Evolutionary conservation across 2,797 vertebrate genomes (phyloP).

Genomic region (Eleutherodactylus coqui): DNA sequence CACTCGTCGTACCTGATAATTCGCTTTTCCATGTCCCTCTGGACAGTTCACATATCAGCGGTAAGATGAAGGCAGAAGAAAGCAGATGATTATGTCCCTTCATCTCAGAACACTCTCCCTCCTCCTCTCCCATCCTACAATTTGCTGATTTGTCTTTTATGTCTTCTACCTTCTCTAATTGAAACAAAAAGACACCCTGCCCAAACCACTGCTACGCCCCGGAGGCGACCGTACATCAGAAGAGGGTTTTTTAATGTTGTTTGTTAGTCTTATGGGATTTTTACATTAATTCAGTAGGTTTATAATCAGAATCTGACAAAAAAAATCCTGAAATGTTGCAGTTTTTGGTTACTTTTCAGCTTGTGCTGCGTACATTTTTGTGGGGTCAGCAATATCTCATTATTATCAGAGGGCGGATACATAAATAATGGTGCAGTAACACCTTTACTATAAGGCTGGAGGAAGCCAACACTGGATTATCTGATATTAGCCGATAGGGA

Average conservation of each 20-base stretch:
- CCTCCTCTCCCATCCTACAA: constrained; percentile 4
- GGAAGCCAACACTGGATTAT: not conserved
- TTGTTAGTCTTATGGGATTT: not conserved
- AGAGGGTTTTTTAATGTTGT: not conserved
- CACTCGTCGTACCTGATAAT: not conserved
- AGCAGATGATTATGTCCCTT: constrained; percentile 34
- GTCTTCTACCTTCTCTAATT: constrained; percentile 22
- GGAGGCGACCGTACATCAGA: not conserved
- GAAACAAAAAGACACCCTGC: constrained; percentile 1
- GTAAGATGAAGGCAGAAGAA: constrained; percentile 18
- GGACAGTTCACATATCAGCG: constrained; percentile 16
- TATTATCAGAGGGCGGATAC: not conserved
- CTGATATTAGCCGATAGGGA: not conserved
- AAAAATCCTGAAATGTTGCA: not conserved
- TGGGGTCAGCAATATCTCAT: not conserved
- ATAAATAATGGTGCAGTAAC: not conserved
- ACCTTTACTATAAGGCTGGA: not conserved
- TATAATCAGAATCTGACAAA: no score
- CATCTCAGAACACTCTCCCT: not conserved
- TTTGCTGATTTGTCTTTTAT: constrained; percentile 24
- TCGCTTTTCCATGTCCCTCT: not conserved
- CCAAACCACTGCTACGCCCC: not conserved
- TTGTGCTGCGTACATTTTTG: not conserved
- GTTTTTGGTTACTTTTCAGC: not conserved
- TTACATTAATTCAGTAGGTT: not conserved